A percentile compares a stretch with the other conserved stretches of the same genome.
These are phyloP conservation scores for Stegostoma tigrinum DNA, from an alignment of 2,113 vertebrate species.

Conservation along the genomic window DNA sequence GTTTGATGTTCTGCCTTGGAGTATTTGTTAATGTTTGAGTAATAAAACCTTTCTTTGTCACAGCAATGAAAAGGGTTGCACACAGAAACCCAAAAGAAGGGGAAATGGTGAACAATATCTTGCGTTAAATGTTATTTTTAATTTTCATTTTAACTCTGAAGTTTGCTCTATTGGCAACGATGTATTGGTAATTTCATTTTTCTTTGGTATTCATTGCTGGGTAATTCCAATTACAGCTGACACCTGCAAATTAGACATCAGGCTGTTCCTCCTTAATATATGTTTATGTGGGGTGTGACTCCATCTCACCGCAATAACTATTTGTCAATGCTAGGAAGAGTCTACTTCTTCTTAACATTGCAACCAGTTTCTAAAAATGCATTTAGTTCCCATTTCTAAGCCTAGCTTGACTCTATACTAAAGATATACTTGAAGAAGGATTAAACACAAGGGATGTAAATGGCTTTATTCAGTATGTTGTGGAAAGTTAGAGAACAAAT, in stretches of 20 bases:
- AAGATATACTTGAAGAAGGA: neutral
- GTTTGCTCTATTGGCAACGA: neutral
- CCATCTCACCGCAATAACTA: no score
- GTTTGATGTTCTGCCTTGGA: neutral
- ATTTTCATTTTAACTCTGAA: neutral
- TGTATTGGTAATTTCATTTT: no score
- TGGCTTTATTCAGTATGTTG: neutral
- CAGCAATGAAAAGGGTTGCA: neutral
- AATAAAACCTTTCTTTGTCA: neutral
- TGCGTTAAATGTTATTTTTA: neutral
- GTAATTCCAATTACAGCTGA: no score
- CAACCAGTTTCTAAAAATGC: neutral
- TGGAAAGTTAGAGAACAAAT: no score
- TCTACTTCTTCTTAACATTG: neutral
- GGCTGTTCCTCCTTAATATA: neutral
- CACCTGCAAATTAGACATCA: neutral
- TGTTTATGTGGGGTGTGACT: no score
- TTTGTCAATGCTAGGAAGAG: no score
- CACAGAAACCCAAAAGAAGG: neutral
- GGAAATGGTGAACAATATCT: neutral
- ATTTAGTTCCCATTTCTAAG: neutral
- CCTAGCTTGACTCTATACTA: neutral
- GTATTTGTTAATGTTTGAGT: neutral
- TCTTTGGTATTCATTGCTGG: no score
- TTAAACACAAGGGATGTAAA: neutral